Base-by-base conservation (phyloP, 2,113 vertebrate genomes). In the Arizona elegans region DNA sequence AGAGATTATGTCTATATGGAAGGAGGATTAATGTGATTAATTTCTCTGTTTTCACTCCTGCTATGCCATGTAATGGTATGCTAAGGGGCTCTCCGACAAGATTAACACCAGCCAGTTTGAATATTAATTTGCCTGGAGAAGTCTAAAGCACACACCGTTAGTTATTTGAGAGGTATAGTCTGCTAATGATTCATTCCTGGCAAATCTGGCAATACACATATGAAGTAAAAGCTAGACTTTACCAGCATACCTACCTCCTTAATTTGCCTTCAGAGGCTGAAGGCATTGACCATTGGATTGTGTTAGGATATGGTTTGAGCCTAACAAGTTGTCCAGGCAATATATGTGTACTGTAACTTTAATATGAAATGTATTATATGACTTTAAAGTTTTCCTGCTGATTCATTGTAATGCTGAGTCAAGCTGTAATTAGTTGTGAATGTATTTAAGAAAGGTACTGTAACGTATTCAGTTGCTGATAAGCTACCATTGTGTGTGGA, bases 51-150 rank as follows among this genome's bases (percentile, higher is more conserved):
- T 93, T 93, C 92, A 91, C 62, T 93, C 95, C 92, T 97, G 92
- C 95, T 92, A 94, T 92, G 90, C 90, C 94, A 89, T 2, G 26
- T 65, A 65, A n/a, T 89, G 93, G 95, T 95, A 96, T 94, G 94
- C 88, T 0, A 0, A 0, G 93, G 55, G 91, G 91, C 90, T 95
- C 94, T 97, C 96, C 0, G 0, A 90, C 91, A 93, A 95, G 96
- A 95, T 94, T 96, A 96, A 96, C 96, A 95, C 91, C 94, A 96
- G 95, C 93, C 93, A 96, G 92, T 93, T 93, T 95, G 94, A 96
- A 96, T 97, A 97, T 96, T 94, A 91, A 95, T 96, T 96, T 96
- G 94, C 93, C 95, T 94, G 91, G 95, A 75, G 95, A 95, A 92
- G 95, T 92, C 96, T 96, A 95, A 94, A 95, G 50, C 87, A 96